Evolutionary conservation across 2,113 vertebrate species (phyloP), one percentile per base, ranked within the genome.

Genomic region (Ophthalmotilapia sp.): DNA sequence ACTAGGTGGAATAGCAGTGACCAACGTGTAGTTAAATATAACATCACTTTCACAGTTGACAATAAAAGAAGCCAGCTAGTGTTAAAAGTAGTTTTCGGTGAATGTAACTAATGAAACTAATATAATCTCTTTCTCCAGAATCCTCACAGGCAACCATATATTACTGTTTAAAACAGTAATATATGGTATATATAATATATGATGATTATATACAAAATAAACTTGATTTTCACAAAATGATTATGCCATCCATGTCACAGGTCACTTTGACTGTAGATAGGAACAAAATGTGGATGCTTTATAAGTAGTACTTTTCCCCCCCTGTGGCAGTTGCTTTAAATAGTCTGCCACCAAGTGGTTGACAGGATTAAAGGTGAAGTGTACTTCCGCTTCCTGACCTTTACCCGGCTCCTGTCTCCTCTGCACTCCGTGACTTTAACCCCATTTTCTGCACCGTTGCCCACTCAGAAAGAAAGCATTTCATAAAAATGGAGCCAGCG

Each of bases 71-170:
- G 7, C 9, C 79, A 82, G 56, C n/a, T 29, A 58, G 29, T 33
- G 83, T 88, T 60, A 84, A 73, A 91, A 53, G 56, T 49, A 81
- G 81, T 23, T n/a, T 54, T 49, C 29, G 9, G 29, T 53, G 80
- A 82, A 26, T 90, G n/a, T 91, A 94, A 62, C 58, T 60, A 60
- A 60, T 60, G 56, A 19, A 60, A 60, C 56, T 19, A 60, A 60
- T 60, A 79, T 90, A 90, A 93, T 91, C 89, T 84, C 82, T 68
- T 87, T 90, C 86, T 17, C 73, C 14, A 13, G 90, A 90, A 93
- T 92, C 92, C 79, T 65, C 53, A 6, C 65, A 11, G 51, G n/a
- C 75, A 77, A 45, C 56, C 58, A 11, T 33, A 33, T 33, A 62
- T 62, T 7, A 31, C 11, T 19, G 40, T n/a, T 54, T 60, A 0